phyloP scores from a whole-genome alignment of 2,113 vertebrate species.

The Corythaixoides concolor region DNA sequence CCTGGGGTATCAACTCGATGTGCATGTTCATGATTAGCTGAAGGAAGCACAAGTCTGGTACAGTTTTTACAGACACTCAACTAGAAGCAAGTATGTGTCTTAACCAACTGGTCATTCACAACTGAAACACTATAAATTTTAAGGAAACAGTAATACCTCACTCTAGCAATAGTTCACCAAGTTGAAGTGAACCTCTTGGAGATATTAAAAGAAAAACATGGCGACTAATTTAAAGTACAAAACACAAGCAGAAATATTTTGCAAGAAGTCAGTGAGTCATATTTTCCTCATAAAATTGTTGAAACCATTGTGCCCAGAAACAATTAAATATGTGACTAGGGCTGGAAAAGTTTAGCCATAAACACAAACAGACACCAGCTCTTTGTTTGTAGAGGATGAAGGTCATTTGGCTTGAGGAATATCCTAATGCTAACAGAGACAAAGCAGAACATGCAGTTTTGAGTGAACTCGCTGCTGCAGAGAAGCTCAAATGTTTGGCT shows the following conservation, averaged over 20 bases:
- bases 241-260: constrained; percentile 20
- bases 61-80: not conserved
- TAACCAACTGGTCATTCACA: not conserved
- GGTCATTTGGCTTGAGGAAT: not conserved
- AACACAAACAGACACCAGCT: constrained; percentile 8
- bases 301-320: constrained; percentile 56
- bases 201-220: not conserved
- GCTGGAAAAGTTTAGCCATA: constrained; percentile 30
- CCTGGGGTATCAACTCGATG: not conserved
- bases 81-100: not conserved
- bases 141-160: not conserved
- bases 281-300: constrained; percentile 13
- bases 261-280: constrained; percentile 9
- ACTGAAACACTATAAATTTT: accelerated
- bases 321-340: constrained; percentile 32
- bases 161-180: not conserved
- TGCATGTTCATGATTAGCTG: not conserved
- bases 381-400: not conserved
- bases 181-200: not conserved
- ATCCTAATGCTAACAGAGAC: not conserved
- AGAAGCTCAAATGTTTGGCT: not conserved
- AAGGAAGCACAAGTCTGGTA: not conserved
- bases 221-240: not conserved
- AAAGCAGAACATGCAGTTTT: not conserved
- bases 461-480: not conserved